Conservation (phyloP, 2,888 invertebrate species). For the Monopis laevigella region DNA sequence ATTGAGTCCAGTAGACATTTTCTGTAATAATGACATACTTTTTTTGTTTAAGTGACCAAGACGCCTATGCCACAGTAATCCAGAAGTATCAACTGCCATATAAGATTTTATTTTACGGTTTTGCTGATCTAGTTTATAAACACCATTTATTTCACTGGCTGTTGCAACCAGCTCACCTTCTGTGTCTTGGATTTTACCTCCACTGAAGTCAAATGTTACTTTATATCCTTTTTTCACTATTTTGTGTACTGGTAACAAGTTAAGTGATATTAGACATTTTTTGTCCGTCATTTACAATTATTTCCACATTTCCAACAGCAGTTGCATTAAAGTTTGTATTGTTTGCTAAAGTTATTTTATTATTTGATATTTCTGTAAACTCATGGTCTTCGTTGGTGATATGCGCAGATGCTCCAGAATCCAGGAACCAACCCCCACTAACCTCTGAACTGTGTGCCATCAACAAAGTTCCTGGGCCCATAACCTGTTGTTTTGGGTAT, state of each 20-base stretch:
- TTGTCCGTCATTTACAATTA: conserved; percentile 14
- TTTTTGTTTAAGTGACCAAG: conserved; percentile 18
- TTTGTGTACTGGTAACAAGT: conserved; percentile 19
- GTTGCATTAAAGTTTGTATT: background rate
- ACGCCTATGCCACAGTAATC: conserved; percentile 18
- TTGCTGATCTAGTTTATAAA: conserved; percentile 20
- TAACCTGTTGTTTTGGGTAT: too few relatives aligned
- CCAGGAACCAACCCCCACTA: too few relatives aligned
- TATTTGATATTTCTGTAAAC: too few relatives aligned
- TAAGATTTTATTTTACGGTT: too few relatives aligned
- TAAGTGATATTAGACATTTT: conserved; percentile 18
- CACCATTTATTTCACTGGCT: conserved; percentile 13
- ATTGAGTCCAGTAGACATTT: background rate
- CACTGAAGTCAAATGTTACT: conserved; percentile 19
- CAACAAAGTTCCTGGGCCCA: too few relatives aligned
- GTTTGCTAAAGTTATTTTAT: background rate
- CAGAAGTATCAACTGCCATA: conserved; percentile 14
- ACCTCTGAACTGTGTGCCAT: too few relatives aligned
- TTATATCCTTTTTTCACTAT: conserved; percentile 17
- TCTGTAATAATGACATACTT: background rate
- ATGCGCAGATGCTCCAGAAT: too few relatives aligned
- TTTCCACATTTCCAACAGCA: background rate
- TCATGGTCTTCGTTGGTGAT: too few relatives aligned
- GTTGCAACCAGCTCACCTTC: conserved; percentile 16
- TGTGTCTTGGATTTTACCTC: conserved; percentile 17